Evolutionary conservation across 2,888 invertebrate genomes (phyloP), one percentile per base, ranked within the genome.

Genomic region (Trachelus troglodyta): DNA sequence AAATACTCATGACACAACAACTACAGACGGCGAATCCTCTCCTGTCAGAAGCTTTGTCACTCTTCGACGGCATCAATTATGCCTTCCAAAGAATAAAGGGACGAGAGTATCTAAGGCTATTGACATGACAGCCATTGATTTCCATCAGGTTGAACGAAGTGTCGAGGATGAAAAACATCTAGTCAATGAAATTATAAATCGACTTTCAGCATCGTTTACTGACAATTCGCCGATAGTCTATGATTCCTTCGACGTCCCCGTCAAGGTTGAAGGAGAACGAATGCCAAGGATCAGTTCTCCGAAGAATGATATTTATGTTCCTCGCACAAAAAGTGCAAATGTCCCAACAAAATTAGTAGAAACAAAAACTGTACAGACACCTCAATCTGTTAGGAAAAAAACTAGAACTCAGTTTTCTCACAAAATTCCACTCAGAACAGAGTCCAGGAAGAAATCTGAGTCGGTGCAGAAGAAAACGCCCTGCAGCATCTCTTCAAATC

Each of bases 151-250:
- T 1, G 74, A 69, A 23, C n/a, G 56, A 40, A 40, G 40, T n/a
- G 77, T 76, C 23, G 79, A 82, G 31, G 83, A 87, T 56, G 88
- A 89, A 76, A 87, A 85, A 31, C 40, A 79, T 78, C 78, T 89
- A n/a, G 79, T 89, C 9, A 86, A 84, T 79, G 77, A 86, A 80
- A 87, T 88, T 75, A 89, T 87, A 77, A 83, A 83, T 79, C 82
- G 84, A 76, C 80, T 89, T 4, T 88, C 89, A 0, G 84, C 80
- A 40, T 85, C 89, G 4, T 80, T 87, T 31, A 77, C 83, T 23
- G 85, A 81, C 4, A 84, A 86, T n/a, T 75, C 82, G 12, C 75
- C 78, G 31, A 79, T 76, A 15, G 69, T 56, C 23, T 56, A 79
- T n/a, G 76, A 77, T 6, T 69, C 69, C 0, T 76, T 76, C 69